Base-by-base conservation (phyloP, 1,140 invertebrate species). In the Gryllus bimaculatus region DNA sequence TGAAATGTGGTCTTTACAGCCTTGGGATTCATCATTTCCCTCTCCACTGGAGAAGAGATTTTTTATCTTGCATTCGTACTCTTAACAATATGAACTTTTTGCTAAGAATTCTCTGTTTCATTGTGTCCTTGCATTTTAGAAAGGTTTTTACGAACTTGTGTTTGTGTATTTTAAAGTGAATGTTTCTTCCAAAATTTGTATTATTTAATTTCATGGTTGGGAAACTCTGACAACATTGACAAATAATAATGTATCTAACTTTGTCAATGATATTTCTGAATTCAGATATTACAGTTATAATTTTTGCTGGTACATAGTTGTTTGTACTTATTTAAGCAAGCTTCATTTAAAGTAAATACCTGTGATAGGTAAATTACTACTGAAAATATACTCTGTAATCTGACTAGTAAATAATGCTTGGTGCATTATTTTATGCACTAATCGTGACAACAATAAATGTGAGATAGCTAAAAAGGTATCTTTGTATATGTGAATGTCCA, bases 301-400 rank as follows among this genome's bases (percentile, higher is more conserved):
- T 75, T 75, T 13, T 1, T 26, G 20, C 20, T 13, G 20, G 20
- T 75, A 20, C 73, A 75, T 75, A 26, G 74, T 26, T 75, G 7
- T 26, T 75, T 26, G 20, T 75, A 75, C 74, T 75, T 26, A 75
- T 47, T 75, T 26, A 75, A 2, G 20, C 47, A 75, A 75, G 47
- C 74, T 75, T 26, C 20, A 21, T 75, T 75, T 26, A 75, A 13
- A 12, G n/a, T 75, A 47, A 75, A 6, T 13, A 75, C 74, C 20
- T 21, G 47, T 21, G 74, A 21, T 26, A 75, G 20, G n/a, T 12
- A 12, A 75, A 75, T 75, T 13, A 47, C 20, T 13, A 75, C 54
- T 66, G 54, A 66, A 66, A 39, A 66, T 66, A 18, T 66, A 66
- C 10, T 18, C 54, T 66, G 54, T 66, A 18, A 10, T 66, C 54